Conservation (phyloP, 2,797 vertebrate species). For the Cygnus olor region DNA sequence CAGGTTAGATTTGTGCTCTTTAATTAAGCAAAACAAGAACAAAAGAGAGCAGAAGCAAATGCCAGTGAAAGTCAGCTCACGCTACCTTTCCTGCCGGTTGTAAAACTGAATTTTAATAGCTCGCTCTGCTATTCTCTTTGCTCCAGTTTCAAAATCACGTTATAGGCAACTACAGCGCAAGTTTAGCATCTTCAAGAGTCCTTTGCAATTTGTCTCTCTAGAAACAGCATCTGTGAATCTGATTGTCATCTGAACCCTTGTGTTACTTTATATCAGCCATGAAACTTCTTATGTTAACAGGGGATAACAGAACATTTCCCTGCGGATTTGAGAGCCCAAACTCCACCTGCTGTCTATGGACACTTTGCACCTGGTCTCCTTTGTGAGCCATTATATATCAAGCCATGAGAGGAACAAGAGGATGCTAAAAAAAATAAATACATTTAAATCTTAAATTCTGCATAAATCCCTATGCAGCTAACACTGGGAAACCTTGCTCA, state of each 20-base stretch:
- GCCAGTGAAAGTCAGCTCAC: not conserved
- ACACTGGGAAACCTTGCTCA: not conserved
- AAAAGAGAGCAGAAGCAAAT: not conserved
- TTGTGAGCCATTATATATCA: not conserved
- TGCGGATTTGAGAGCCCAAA: not conserved
- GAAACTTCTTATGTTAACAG: not conserved
- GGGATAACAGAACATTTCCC: not conserved
- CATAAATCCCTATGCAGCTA: not conserved
- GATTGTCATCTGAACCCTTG: not conserved
- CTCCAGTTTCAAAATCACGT: not conserved
- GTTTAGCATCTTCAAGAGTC: not conserved
- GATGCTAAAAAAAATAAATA: not conserved
- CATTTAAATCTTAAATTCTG: not conserved
- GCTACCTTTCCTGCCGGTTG: not conserved
- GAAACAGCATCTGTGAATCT: not conserved
- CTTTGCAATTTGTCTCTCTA: conserved; percentile 3
- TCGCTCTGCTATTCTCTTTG: not conserved
- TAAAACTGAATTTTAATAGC: conserved; percentile 33
- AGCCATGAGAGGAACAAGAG: not conserved
- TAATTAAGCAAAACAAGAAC: conserved; percentile 13
- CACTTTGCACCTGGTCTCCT: not conserved
- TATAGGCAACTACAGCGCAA: not conserved
- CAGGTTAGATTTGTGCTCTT: not conserved
- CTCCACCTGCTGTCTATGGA: not conserved
- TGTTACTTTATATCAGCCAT: not conserved